A percentile compares a stretch with the other conserved stretches of the same genome.
phyloP scores from a whole-genome alignment of 2,113 vertebrate genomes.

The Thryonomys swinderianus region DNA sequence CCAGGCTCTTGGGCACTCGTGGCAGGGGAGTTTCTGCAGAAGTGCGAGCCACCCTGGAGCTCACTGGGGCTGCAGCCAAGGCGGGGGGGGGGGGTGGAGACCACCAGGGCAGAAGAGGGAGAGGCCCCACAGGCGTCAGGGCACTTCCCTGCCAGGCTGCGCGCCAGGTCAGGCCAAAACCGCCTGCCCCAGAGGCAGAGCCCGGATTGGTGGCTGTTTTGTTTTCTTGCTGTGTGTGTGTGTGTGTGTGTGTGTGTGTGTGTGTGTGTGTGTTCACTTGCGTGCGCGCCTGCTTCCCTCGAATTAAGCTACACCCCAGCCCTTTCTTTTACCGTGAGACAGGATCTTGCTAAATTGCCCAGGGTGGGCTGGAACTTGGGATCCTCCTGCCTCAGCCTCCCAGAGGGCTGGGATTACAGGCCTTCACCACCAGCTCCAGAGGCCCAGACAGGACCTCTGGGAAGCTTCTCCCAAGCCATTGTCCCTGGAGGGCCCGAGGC shows the following conservation, averaged over 20 bases:
- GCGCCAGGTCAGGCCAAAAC: neutral
- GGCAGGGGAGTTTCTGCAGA: neutral
- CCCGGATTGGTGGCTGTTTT: no score
- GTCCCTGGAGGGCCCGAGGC: neutral
- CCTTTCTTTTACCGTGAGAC: neutral
- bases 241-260: no score
- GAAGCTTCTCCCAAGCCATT: neutral
- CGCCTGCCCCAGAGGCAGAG: neutral
- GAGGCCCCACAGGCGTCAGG: constrained; percentile 6
- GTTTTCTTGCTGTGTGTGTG: neutral
- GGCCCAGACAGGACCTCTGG: neutral
- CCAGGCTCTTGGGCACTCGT: neutral
- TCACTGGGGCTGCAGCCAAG: neutral
- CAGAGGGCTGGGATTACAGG: neutral
- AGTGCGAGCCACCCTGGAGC: neutral
- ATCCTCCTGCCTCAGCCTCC: neutral
- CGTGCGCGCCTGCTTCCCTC: no score
- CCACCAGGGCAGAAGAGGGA: neutral
- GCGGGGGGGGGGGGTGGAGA: neutral
- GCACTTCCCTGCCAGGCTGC: neutral
- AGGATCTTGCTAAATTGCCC: neutral
- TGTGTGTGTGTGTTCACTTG: no score
- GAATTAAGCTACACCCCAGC: neutral
- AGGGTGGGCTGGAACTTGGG: neutral
- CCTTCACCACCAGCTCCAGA: neutral